Conservation (phyloP, 2,797 vertebrate species). For the Falco novaeseelandiae region DNA sequence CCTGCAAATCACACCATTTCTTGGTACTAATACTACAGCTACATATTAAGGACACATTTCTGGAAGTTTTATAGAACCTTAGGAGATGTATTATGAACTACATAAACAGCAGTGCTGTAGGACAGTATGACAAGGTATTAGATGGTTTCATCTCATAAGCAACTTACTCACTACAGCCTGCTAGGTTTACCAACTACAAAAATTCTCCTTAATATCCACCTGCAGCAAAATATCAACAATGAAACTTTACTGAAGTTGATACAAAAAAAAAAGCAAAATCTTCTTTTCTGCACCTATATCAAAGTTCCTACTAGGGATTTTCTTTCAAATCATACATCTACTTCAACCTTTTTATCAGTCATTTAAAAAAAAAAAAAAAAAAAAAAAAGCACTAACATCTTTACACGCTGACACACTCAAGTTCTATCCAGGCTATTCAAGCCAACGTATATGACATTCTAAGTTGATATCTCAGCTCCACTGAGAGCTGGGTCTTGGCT, state of each 20-base stretch:
- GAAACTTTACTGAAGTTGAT: not conserved
- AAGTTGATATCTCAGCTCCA: not conserved
- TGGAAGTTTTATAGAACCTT: not conserved
- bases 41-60: not conserved
- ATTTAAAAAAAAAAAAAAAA: not conserved
- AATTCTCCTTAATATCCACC: not conserved
- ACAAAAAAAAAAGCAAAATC: not conserved
- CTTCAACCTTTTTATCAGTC: not conserved
- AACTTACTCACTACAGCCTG: not conserved
- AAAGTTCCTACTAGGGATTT: not conserved
- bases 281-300: not conserved
- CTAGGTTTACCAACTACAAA: not conserved
- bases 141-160: not conserved
- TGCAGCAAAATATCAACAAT: not conserved
- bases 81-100: not conserved
- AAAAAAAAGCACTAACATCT: not conserved
- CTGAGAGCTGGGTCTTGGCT: not conserved
- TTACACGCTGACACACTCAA: not conserved
- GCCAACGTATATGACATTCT: not conserved
- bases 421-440: not conserved
- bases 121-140: not conserved
- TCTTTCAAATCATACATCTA: not conserved
- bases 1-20: not conserved
- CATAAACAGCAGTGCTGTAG: not conserved
- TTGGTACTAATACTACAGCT: not conserved